Percentiles rank a stretch among this genome's conserved stretches.
phyloP scores from a whole-genome alignment of 2,888 invertebrate genomes.

The Hypomecis punctinalis region DNA sequence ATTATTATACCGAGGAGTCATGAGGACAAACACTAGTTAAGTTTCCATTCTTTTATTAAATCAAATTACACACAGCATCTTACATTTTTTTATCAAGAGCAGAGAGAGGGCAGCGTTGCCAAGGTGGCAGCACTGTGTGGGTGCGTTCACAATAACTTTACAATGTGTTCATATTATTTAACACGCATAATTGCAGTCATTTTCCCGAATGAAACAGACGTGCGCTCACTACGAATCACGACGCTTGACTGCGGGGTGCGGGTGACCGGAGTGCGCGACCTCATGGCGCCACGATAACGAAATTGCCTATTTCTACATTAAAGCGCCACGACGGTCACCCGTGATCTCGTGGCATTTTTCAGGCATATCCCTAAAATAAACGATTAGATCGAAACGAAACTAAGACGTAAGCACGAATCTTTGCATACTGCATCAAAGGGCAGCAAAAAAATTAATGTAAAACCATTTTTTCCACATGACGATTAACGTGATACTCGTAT shows the following conservation, averaged over 20 bases:
- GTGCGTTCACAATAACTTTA: too few species aligned
- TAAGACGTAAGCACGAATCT: conserved; percentile 27
- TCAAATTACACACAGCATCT: too few species aligned
- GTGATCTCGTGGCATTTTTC: conserved; percentile 31
- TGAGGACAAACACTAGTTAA: too few species aligned
- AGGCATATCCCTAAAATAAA: conserved; percentile 30
- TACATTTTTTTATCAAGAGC: too few species aligned
- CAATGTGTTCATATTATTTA: too few species aligned
- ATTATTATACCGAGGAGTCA: too few species aligned
- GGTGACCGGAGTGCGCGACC: conserved; percentile 31
- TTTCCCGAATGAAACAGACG: conserved; percentile 7
- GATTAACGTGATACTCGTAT: conserved; percentile 10
- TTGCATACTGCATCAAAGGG: conserved; percentile 20
- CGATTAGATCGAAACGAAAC: conserved; percentile 26
- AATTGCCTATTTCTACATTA: conserved; percentile 25
- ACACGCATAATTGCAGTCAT: too few species aligned
- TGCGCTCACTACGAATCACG: conserved; percentile 1
- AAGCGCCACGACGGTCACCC: conserved; percentile 28
- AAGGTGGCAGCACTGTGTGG: too few species aligned
- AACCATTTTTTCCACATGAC: conserved; percentile 16
- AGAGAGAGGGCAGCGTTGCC: too few species aligned
- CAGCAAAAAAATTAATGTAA: conserved; percentile 21
- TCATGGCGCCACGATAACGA: conserved; percentile 31
- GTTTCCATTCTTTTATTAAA: too few species aligned
- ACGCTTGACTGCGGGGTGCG: conserved; percentile 25